Evolutionary conservation across 2,888 invertebrate genomes (phyloP), one percentile per base, ranked within the genome.

Genomic region (Vannuccia rotundouncinata): DNA sequence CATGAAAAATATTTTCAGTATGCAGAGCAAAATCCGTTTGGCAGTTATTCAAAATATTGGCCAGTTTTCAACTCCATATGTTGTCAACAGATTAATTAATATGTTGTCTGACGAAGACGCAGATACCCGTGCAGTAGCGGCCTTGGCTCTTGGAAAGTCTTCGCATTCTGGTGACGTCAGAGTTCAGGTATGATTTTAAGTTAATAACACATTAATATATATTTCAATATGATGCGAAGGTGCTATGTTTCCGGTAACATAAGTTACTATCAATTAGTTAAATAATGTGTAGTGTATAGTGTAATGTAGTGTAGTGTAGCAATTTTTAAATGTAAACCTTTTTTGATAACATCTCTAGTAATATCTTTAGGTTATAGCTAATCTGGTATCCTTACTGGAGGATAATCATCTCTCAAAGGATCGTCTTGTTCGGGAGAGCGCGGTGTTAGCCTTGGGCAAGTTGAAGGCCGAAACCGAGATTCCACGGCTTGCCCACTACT

Each of bases 11-110:
- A 75, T 75, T 27, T 31, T 75, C 75, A 75, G 75, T 29, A 75
- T 75, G 75, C 2, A 75, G 5, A 75, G 75, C 29, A 13, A 29
- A 27, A 31, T 75, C 29, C 29, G 75, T 10, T 27, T 75, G 5
- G 28, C 75, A 17, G 75, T 75, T 10, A 75, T 75, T 27, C 75
- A 31, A n/a, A 75, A 75, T 28, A 75, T 75, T 13, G 75, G 75
- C 2, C 2, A 75, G 31, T 75, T 75, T 28, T 29, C 30, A 22
- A 75, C 75, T n/a, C 13, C 2, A 10, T 31, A 75, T 17, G 75
- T 75, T 27, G 31, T 75, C 75, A 75, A 75, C 29, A 2, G 29
- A 25, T 27, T 75, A 10, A 75, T 29, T n/a, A 75, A 10, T 10
- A 75, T 75, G 75, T 29, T 75, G n/a, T 29, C 29, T 1, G 75